phyloP scores from a whole-genome alignment of 2,113 vertebrate genomes.

The Mesitornis unicolor region DNA sequence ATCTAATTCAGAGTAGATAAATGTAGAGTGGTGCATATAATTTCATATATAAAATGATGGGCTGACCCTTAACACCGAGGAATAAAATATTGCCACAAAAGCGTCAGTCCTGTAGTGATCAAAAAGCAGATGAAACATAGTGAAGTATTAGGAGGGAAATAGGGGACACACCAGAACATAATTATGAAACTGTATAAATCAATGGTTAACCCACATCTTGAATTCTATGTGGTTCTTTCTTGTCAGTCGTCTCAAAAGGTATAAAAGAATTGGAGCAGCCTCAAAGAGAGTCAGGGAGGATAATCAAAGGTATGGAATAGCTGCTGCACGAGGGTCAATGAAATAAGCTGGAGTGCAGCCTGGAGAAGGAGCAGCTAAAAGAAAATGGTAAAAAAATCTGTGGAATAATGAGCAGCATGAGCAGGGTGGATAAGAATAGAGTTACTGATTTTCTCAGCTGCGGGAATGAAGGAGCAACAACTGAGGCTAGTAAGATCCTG shows the following conservation, averaged over 20 bases:
- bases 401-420: neutral
- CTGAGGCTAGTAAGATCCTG: neutral
- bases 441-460: neutral
- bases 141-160: slow-evolving; percentile 3
- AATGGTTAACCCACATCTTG: neutral
- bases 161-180: neutral
- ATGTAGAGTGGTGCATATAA: neutral
- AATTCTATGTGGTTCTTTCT: neutral
- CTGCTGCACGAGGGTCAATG: neutral
- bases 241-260: neutral
- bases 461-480: neutral
- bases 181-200: slow-evolving; percentile 23
- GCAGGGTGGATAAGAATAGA: neutral
- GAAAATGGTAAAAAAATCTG: neutral
- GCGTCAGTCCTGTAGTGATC: neutral
- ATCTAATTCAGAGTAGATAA: neutral
- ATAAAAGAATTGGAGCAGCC: neutral
- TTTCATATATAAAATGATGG: neutral
- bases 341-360: neutral
- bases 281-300: neutral
- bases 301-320: neutral
- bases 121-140: neutral
- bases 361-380: neutral
- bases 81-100: neutral
- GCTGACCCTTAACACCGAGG: neutral